Conservation (phyloP, 2,797 vertebrate genomes). For the Threskiornis aethiopicus region DNA sequence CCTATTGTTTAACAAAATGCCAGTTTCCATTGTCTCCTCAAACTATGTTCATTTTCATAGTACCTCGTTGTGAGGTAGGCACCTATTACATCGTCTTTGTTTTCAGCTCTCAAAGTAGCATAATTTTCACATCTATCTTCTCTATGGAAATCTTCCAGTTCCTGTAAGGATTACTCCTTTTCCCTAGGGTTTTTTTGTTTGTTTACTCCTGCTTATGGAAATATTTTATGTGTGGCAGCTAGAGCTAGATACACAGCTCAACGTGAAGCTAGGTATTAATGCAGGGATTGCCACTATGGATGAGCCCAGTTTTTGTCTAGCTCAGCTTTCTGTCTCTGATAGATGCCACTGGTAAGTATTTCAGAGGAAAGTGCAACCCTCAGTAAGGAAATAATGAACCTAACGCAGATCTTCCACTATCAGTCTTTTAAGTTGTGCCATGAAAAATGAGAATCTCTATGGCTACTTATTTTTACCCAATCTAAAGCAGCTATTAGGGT, state of each 20-base stretch:
- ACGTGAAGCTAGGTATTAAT: background rate
- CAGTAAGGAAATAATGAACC: background rate
- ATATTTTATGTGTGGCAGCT: background rate
- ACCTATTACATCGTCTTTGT: background rate
- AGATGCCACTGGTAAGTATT: background rate
- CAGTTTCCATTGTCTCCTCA: background rate
- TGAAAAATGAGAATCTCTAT: background rate
- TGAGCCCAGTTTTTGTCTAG: background rate
- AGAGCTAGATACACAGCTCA: background rate
- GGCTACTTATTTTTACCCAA: background rate
- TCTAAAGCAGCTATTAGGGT: background rate
- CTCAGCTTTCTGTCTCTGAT: background rate
- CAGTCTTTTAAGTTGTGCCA: background rate
- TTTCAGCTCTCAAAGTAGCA: background rate
- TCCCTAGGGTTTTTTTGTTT: background rate
- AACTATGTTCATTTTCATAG: background rate
- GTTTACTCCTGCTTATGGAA: background rate
- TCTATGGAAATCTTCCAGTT: background rate
- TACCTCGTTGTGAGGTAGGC: background rate
- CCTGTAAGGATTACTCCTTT: background rate
- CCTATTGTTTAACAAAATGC: background rate
- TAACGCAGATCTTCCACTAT: background rate
- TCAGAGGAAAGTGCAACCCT: background rate
- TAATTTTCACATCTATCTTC: background rate
- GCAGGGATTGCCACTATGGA: background rate